Percentiles rank a stretch among this genome's conserved stretches.
These are phyloP conservation scores for Ursus arctos DNA, from an alignment of 2,113 vertebrate genomes.

Conservation along the genomic window DNA sequence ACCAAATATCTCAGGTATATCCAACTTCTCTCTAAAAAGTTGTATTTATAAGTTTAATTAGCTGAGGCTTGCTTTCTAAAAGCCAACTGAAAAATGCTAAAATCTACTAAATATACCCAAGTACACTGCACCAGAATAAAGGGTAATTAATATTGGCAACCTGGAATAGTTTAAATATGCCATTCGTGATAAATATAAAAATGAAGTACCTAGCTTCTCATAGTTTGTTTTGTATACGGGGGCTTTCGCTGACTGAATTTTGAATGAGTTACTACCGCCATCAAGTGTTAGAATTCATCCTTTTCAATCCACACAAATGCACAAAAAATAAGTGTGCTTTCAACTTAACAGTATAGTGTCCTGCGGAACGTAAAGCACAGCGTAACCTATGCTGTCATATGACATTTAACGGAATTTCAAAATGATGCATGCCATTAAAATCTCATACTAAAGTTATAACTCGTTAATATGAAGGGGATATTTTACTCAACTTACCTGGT, in stretches of 20 bases:
- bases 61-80: neutral
- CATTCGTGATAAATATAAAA: neutral
- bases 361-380: neutral
- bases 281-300: slow-evolving; percentile 74
- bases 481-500: neutral
- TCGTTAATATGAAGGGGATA: neutral
- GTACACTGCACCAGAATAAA: neutral
- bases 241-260: neutral
- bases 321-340: neutral
- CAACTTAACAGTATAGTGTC: neutral
- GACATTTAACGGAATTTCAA: neutral
- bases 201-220: neutral
- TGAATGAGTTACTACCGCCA: slow-evolving; percentile 76
- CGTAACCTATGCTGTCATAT: too few relatives aligned
- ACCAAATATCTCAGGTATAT: neutral
- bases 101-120: neutral
- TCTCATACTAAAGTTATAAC: neutral
- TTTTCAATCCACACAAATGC: slow-evolving; percentile 13
- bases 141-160: neutral
- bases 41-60: slow-evolving; percentile 49
- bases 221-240: neutral
- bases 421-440: slow-evolving; percentile 8
- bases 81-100: neutral
- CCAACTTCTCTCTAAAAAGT: neutral
- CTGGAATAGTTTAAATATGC: neutral